Base-by-base conservation (phyloP, 2,888 invertebrate species). In the Alentia gelatinosa region DNA sequence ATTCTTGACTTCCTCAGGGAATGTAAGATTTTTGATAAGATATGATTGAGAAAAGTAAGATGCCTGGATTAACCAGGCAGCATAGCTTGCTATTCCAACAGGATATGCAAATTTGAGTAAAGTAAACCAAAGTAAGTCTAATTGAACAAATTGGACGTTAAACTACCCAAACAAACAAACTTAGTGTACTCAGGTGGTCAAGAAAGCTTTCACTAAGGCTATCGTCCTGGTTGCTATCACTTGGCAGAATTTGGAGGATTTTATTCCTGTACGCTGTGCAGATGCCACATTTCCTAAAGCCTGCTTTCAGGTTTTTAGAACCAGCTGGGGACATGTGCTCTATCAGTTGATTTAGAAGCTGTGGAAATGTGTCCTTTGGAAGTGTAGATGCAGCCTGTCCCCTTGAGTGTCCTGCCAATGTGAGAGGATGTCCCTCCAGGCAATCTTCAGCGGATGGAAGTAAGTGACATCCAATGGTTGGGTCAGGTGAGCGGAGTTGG, bases 391-490 rank as follows among this genome's bases (percentile, higher is more conserved):
- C 4, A 0, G 9, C 0, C 1, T 5, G 9, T 7, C 7, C 1
- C 19, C n/a, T n/a, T n/a, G n/a, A 23, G 9, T 12, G 3, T 19
- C 23, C 63, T 89, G 56, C 89, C 89, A 89, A 1, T 63, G 23
- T 23, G 4, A 4, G 1, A 93, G 90, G 26, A 91, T 50, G 23
- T 86, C 90, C 37, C 92, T 50, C 93, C 92, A 93, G 47, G 30
- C 79, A 33, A 23, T 90, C 68, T 93, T 93, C 90, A 93, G 88
- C 3, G 93, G 92, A 0, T 90, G 42, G 84, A 93, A 93, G n/a
- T 88, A 91, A 7, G 91, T 90, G 3, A 92, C 92, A 91, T 93
- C 93, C 1, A 93, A 90, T 37, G 93, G 93, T 86, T 93, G 93
- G 30, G 75, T 75, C 37, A 93, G 91, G 88, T 93, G 93, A 37